Percentiles rank a stretch among this genome's conserved stretches.
These are phyloP conservation scores for Clarias laeviceps DNA, from an alignment of 2,797 vertebrate genomes.

Conservation along the genomic window DNA sequence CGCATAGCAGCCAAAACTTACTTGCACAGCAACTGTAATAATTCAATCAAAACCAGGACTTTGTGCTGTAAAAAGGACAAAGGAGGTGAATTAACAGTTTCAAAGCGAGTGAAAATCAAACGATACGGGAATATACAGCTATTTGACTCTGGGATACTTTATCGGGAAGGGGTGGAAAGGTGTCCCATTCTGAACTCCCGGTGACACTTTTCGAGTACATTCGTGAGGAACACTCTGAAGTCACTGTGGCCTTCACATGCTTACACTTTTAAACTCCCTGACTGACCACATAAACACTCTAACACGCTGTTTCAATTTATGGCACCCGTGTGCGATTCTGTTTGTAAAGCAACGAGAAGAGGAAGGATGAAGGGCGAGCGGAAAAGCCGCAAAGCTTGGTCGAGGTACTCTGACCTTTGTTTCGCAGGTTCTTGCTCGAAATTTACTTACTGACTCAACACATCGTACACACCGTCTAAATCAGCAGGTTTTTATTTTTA, in stretches of 20 bases:
- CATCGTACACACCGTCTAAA: constrained; percentile 55
- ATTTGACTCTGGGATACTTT: too few relatives aligned
- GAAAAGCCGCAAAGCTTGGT: constrained; percentile 32
- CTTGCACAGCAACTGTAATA: constrained; percentile 47
- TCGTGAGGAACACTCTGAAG: constrained; percentile 63
- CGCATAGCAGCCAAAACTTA: constrained; percentile 35
- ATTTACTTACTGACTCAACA: constrained; percentile 27
- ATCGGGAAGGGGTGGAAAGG: not conserved
- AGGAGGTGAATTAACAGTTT: constrained; percentile 36
- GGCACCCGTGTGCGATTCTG: constrained; percentile 53
- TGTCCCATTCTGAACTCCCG: constrained; percentile 54
- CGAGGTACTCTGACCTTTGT: constrained; percentile 1
- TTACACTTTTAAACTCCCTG: constrained; percentile 13
- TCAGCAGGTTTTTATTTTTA: constrained; percentile 53
- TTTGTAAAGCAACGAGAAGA: constrained; percentile 25
- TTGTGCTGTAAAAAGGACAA: constrained; percentile 33
- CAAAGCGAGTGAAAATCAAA: not conserved
- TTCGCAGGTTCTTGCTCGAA: not conserved
- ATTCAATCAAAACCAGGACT: constrained; percentile 39
- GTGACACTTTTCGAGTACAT: constrained; percentile 67
- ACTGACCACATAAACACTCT: constrained; percentile 40
- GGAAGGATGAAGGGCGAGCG: not conserved
- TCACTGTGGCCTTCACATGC: constrained; percentile 53
- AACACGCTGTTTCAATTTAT: constrained; percentile 44
- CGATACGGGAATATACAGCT: not conserved